phyloP scores from a whole-genome alignment of 2,113 vertebrate species.

The Bettongia penicillata region DNA sequence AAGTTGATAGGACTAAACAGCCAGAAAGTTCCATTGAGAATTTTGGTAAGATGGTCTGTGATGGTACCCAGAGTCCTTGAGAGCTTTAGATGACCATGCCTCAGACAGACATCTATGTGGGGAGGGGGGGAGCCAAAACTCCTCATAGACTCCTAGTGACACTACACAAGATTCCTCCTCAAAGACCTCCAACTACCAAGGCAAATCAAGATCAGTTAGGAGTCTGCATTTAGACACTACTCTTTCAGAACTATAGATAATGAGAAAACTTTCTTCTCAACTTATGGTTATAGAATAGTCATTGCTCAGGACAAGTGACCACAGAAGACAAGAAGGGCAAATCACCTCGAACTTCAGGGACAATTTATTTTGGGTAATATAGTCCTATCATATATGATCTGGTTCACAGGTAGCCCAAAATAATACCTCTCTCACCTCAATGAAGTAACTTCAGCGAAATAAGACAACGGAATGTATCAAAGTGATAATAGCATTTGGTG shows the following conservation, averaged over 20 bases:
- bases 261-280: neutral
- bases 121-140: too few relatives aligned
- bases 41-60: too few relatives aligned
- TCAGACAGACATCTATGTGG: too few relatives aligned
- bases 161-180: too few relatives aligned
- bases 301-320: neutral
- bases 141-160: too few relatives aligned
- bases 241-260: neutral
- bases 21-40: too few relatives aligned
- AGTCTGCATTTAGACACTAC: neutral
- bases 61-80: too few relatives aligned
- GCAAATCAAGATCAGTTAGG: neutral
- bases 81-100: too few relatives aligned
- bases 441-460: neutral
- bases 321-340: neutral
- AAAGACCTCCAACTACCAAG: too few relatives aligned
- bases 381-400: neutral
- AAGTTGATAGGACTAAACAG: too few relatives aligned
- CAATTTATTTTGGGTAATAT: neutral
- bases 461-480: neutral
- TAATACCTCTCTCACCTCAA: neutral
- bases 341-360: neutral
- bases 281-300: neutral
- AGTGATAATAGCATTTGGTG: neutral
- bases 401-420: neutral